These are phyloP conservation scores for Asbolus verrucosus DNA, from an alignment of 1,140 invertebrate species.

Conservation along the genomic window DNA sequence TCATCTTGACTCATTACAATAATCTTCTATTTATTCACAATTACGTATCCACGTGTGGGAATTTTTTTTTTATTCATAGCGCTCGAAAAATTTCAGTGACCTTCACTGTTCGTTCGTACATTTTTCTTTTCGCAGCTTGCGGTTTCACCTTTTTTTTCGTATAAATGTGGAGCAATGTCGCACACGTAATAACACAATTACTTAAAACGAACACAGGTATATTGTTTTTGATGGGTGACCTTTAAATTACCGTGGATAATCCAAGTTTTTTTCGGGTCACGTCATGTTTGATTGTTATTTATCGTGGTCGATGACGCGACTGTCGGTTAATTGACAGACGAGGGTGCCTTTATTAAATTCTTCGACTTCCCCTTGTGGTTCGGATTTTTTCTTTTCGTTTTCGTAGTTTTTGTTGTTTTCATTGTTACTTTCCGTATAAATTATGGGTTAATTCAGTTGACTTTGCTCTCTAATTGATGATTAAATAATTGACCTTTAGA, in stretches of 20 bases:
- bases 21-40: too few species aligned
- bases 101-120: neutral
- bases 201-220: conserved; percentile 1
- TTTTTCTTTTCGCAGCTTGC: conserved; percentile 9
- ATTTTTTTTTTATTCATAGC: conserved; percentile 4
- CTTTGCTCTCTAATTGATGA: conserved; percentile 33
- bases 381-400: neutral
- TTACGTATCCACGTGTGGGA: conserved; percentile 30
- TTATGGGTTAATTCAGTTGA: conserved; percentile 37
- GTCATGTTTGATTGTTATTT: too few species aligned
- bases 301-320: too few species aligned
- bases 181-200: conserved; percentile 22
- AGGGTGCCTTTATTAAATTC: conserved; percentile 1
- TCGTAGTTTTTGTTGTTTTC: neutral
- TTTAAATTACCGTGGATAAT: too few species aligned
- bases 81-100: neutral
- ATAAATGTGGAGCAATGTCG: conserved; percentile 23
- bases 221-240: neutral
- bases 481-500: conserved; percentile 46
- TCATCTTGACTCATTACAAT: too few species aligned
- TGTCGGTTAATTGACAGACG: neutral
- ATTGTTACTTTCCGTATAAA: conserved; percentile 1
- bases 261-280: too few species aligned
- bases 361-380: neutral
- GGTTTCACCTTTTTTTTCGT: conserved; percentile 4